A percentile compares a stretch with the other conserved stretches of the same genome.
phyloP scores from a whole-genome alignment of 2,797 vertebrate species.

The Enteromius treurensis region DNA sequence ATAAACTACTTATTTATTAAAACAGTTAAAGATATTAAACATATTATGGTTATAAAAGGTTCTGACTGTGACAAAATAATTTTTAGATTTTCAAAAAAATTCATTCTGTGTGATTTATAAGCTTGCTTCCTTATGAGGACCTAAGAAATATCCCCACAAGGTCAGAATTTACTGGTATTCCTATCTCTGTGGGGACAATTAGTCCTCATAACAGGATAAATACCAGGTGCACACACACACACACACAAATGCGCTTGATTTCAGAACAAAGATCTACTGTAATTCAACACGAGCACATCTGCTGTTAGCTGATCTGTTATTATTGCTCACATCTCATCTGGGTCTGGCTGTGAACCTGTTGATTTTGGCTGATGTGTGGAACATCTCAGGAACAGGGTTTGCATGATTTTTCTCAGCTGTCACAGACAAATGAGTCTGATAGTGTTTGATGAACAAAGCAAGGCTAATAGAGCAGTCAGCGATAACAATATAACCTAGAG shows the following conservation, averaged over 20 bases:
- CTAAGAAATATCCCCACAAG: too few relatives aligned
- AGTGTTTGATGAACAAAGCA: neutral
- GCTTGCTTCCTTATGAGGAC: too few relatives aligned
- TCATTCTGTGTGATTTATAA: too few relatives aligned
- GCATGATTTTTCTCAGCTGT: neutral
- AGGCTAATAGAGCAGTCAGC: neutral
- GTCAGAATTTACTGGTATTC: too few relatives aligned
- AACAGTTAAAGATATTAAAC: too few relatives aligned
- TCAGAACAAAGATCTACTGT: neutral
- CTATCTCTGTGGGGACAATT: too few relatives aligned
- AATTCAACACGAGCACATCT: neutral
- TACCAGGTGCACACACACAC: too few relatives aligned
- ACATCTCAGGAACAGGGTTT: slow-evolving; percentile 5
- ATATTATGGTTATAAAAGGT: neutral
- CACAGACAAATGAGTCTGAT: neutral
- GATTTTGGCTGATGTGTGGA: slow-evolving; percentile 1
- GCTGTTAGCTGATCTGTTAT: slow-evolving; percentile 4
- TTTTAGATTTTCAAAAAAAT: too few relatives aligned
- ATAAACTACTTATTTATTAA: neutral
- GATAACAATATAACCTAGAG: neutral
- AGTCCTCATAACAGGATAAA: too few relatives aligned
- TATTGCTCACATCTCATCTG: neutral
- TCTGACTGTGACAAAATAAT: neutral
- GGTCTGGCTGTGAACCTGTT: neutral
- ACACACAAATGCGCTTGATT: neutral